phyloP scores from a whole-genome alignment of 2,888 invertebrate species.

The Synanthedon myopaeformis region DNA sequence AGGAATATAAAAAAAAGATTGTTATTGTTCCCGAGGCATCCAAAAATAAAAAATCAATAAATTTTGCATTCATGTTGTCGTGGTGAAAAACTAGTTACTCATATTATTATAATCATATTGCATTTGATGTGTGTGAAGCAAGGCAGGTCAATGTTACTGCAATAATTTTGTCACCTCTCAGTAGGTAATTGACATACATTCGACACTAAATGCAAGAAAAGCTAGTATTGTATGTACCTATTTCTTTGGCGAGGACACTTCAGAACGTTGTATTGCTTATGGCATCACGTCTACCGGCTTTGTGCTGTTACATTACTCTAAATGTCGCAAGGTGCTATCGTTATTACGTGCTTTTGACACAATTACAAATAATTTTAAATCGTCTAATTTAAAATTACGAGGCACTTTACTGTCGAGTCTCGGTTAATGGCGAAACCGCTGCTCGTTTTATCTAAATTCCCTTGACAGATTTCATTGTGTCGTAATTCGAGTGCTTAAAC shows the following conservation, averaged over 20 bases:
- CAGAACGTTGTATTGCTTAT: not conserved
- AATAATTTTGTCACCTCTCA: not conserved
- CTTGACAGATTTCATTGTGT: not conserved
- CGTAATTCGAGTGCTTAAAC: not conserved
- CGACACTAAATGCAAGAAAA: not conserved
- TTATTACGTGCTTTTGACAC: slow-evolving; percentile 1
- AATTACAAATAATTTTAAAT: slow-evolving; percentile 13
- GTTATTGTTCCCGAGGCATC: no score
- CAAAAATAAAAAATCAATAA: no score
- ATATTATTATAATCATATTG: no score
- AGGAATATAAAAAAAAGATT: no score
- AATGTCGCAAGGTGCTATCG: not conserved
- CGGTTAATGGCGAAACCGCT: slow-evolving; percentile 8
- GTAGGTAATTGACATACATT: not conserved
- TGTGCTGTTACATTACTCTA: not conserved
- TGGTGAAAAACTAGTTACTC: no score
- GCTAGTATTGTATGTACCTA: not conserved
- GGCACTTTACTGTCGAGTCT: slow-evolving; percentile 11
- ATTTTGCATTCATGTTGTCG: no score
- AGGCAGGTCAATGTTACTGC: not conserved
- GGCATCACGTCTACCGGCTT: not conserved
- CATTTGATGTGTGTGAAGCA: not conserved
- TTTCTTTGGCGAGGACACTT: not conserved
- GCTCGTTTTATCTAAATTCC: slow-evolving; percentile 1
- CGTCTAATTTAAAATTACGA: slow-evolving; percentile 16